These are phyloP conservation scores for Bombycilla garrulus DNA, from an alignment of 2,113 vertebrate genomes.

Conservation along the genomic window DNA sequence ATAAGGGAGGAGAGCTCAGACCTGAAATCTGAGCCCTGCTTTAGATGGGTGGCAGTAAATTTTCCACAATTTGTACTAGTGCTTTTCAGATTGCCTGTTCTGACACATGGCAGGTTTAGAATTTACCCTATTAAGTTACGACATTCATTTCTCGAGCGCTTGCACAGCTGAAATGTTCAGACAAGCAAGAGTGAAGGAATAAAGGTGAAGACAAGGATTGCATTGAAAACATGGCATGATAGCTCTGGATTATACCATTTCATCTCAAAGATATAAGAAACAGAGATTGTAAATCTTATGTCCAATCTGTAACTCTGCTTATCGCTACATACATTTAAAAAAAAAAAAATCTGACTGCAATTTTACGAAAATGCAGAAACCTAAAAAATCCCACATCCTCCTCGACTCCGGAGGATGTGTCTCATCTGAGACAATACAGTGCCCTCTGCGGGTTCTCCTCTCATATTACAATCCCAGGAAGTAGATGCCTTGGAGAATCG, in stretches of 20 bases:
- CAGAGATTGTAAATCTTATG: not conserved
- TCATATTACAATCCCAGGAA: not conserved
- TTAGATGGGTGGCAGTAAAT: not conserved
- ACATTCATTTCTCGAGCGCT: not conserved
- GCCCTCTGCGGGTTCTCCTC: constrained; percentile 44
- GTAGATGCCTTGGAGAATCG: rapidly evolving
- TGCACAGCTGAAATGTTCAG: not conserved
- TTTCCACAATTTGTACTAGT: not conserved
- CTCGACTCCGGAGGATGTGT: not conserved
- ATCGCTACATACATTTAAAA: not conserved
- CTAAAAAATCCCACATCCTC: not conserved
- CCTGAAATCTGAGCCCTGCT: not conserved
- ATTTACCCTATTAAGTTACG: not conserved
- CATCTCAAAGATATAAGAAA: not conserved
- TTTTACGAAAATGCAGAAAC: not conserved
- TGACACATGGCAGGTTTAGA: not conserved
- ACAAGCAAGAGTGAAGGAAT: not conserved
- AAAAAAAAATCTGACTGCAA: not conserved
- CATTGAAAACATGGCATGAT: not conserved
- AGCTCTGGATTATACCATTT: not conserved
- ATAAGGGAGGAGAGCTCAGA: not conserved
- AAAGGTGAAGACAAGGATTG: not conserved
- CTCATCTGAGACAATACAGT: constrained; percentile 2
- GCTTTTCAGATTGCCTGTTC: not conserved
- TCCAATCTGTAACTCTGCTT: not conserved